Evolutionary conservation across 92 coral and sea anemone genomes (phyloP).

Genomic region (Nematostella vectensis): DNA sequence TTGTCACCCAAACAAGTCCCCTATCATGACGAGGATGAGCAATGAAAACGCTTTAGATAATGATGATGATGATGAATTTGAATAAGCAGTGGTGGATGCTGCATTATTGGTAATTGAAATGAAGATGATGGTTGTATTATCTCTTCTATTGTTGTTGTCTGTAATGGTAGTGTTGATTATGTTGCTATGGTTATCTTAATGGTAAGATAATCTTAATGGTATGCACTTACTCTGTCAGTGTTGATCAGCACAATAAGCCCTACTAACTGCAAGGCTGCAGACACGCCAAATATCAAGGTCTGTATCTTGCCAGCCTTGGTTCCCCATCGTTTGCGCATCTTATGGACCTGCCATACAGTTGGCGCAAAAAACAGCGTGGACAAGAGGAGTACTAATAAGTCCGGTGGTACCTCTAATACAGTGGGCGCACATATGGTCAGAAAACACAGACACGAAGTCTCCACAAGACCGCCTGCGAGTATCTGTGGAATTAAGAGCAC

Average conservation of each 20-base stretch:
- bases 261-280: conserved; percentile 41
- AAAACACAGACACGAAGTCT: conserved; percentile 64
- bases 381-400: conserved; percentile 57
- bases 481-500: conserved; percentile 34
- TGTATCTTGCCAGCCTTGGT: conserved; percentile 10
- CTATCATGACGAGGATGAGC: too few relatives aligned
- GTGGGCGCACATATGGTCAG: conserved; percentile 45
- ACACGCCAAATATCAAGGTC: conserved; percentile 16
- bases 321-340: conserved; percentile 4
- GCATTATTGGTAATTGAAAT: too few relatives aligned
- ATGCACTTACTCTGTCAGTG: conserved; percentile 14
- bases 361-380: conserved; percentile 65
- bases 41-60: too few relatives aligned
- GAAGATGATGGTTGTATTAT: too few relatives aligned
- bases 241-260: conserved; percentile 38
- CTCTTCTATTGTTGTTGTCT: too few relatives aligned
- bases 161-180: too few relatives aligned
- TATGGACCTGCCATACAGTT: conserved; percentile 53
- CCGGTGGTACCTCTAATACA: conserved; percentile 11
- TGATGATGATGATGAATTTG: too few relatives aligned
- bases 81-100: too few relatives aligned
- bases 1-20: too few relatives aligned
- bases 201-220: too few relatives aligned
- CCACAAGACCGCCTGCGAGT: conserved; percentile 49
- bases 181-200: too few relatives aligned